Conservation (phyloP, 2,797 vertebrate species). For the Selene dorsalis region DNA sequence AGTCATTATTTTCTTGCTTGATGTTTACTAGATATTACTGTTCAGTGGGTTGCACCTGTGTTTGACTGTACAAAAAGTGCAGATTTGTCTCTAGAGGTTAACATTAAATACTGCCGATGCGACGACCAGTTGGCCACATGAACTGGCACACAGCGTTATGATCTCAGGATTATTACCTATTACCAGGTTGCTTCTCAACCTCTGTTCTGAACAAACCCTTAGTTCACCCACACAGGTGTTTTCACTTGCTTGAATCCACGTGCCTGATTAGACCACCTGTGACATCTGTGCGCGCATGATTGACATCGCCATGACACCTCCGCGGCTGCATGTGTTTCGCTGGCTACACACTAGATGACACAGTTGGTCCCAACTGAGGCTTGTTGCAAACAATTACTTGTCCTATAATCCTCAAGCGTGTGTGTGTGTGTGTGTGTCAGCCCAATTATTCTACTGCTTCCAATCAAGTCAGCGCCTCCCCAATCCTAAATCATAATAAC, state of each 20-base stretch:
- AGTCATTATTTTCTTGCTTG: neutral
- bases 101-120: slow-evolving; percentile 5
- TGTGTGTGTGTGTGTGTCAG: too few relatives aligned
- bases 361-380: too few relatives aligned
- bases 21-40: slow-evolving; percentile 20
- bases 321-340: too few relatives aligned
- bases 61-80: neutral
- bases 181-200: neutral
- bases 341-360: too few relatives aligned
- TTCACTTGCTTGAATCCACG: neutral
- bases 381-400: too few relatives aligned
- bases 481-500: too few relatives aligned
- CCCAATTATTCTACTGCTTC: too few relatives aligned
- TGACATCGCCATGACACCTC: neutral
- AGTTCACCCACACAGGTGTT: slow-evolving; percentile 6
- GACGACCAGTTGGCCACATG: neutral
- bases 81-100: neutral
- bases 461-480: too few relatives aligned
- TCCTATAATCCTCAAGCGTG: too few relatives aligned
- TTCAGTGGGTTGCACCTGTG: neutral
- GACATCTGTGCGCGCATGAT: neutral
- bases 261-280: slow-evolving; percentile 1
- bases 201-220: neutral
- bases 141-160: neutral
- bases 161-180: neutral